Conservation (phyloP, 2,113 vertebrate species). For the Lucifuga dentata region DNA sequence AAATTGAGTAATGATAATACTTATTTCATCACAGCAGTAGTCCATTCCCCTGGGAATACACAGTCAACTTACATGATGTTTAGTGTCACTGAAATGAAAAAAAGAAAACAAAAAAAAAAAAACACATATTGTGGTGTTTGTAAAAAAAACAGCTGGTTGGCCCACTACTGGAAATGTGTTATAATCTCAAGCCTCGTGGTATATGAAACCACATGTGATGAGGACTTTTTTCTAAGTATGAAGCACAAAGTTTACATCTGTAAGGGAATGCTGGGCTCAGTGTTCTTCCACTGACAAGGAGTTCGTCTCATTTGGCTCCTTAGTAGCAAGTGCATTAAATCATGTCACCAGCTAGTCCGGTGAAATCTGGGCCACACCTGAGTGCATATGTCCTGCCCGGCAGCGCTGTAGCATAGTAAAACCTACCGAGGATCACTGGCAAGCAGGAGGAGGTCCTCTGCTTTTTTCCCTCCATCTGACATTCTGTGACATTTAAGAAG, state of each 20-base stretch:
- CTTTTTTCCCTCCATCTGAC: conserved; percentile 80
- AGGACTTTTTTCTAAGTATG: conserved; percentile 56
- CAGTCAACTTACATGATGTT: conserved; percentile 60
- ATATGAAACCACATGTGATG: conserved; percentile 49
- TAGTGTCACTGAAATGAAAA: conserved; percentile 50
- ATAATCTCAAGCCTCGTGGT: conserved; percentile 39
- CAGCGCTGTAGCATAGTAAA: conserved; percentile 69
- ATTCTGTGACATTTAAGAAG: conserved; percentile 87
- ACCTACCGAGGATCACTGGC: conserved; percentile 70
- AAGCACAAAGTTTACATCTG: conserved; percentile 62
- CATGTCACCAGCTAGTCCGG: conserved; percentile 65
- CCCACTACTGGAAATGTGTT: conserved; percentile 39
- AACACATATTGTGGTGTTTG: conserved; percentile 24
- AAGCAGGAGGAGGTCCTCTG: conserved; percentile 70
- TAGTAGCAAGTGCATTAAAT: conserved; percentile 75
- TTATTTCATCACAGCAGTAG: conserved; percentile 75
- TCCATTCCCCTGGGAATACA: conserved; percentile 46
- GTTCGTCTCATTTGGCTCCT: conserved; percentile 66
- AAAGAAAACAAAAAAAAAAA: too few species aligned
- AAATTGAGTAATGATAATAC: conserved; percentile 74
- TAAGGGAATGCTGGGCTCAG: conserved; percentile 58
- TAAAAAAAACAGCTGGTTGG: conserved; percentile 34
- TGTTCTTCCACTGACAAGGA: conserved; percentile 49
- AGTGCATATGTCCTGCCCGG: conserved; percentile 68
- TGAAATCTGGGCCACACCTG: conserved; percentile 80